A percentile compares a stretch with the other conserved stretches of the same genome.
Conservation (phyloP, 92 coral and sea anemone genomes). For the Porites rus region DNA sequence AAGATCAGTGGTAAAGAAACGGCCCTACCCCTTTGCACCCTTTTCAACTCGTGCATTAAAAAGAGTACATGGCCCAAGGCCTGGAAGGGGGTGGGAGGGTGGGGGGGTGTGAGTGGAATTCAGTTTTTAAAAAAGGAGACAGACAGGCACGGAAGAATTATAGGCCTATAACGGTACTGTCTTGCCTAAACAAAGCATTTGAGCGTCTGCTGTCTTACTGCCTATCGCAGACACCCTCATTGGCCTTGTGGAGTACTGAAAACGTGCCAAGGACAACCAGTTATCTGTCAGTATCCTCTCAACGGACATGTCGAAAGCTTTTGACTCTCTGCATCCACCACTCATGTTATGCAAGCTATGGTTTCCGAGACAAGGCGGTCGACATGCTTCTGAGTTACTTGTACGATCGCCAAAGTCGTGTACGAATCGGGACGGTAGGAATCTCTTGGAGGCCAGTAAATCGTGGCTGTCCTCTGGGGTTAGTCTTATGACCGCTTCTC, state of each 20-base stretch:
- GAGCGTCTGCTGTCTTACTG: slow-evolving; percentile 37
- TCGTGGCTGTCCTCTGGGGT: slow-evolving; percentile 59
- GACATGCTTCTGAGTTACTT: slow-evolving; percentile 24
- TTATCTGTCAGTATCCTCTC: slow-evolving; percentile 44
- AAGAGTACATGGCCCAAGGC: slow-evolving; percentile 18
- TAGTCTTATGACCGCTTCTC: slow-evolving; percentile 57
- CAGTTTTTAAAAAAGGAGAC: slow-evolving; percentile 32
- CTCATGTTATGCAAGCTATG: slow-evolving; percentile 47
- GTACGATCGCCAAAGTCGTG: too few relatives aligned
- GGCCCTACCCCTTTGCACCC: slow-evolving; percentile 32
- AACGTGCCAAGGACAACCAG: slow-evolving; percentile 43
- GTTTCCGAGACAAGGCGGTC: slow-evolving; percentile 38
- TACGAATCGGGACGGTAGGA: neutral
- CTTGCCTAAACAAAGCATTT: slow-evolving; percentile 23
- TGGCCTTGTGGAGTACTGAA: slow-evolving; percentile 55
- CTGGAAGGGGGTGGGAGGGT: slow-evolving; percentile 45
- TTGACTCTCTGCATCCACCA: slow-evolving; percentile 59
- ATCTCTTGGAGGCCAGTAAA: slow-evolving; percentile 32
- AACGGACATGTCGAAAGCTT: slow-evolving; percentile 65
- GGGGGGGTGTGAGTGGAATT: slow-evolving; percentile 1
- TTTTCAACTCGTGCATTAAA: slow-evolving; percentile 44
- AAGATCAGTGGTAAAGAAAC: slow-evolving; percentile 51
- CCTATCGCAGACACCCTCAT: slow-evolving; percentile 40
- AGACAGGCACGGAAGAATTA: slow-evolving; percentile 31
- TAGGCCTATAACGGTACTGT: slow-evolving; percentile 47